Evolutionary conservation across 2,888 invertebrate genomes (phyloP), one percentile per base, ranked within the genome.

Genomic region (Zeuzera pyrina): DNA sequence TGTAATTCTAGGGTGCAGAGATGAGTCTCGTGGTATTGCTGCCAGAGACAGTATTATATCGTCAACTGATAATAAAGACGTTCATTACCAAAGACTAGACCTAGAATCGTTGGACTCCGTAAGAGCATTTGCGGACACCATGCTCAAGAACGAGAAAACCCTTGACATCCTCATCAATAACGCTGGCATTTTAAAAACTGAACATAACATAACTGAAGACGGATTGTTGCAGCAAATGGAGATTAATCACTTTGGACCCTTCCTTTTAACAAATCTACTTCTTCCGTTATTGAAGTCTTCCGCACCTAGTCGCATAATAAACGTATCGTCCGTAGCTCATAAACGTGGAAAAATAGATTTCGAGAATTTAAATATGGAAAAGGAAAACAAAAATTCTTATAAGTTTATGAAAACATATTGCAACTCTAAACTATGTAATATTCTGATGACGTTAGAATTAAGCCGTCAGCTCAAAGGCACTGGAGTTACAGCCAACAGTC

Each of bases 1-100:
- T 36, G 84, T 95, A 4, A 90, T 95, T 33, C 84, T 95, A 85
- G 94, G 91, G 0, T 93, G 94, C 61, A 85, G 93, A 42, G 90
- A 91, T 56, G 59, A 89, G 37, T 86, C 86, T 31, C 84, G 85
- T 12, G 93, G 91, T 1, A 86, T 85, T 36, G 72, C 81, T 42
- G 87, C 87, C 2, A 48, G 54, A 26, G 52, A 69, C 11, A 28
- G 48, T 14, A 68, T 73, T 16, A 43, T 69, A 11, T 25, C 42
- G 8, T 41, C 33, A 1, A 65, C 70, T 16, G 61, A 52, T 6
- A 74, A 72, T 36, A 14, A 34, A 7, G 52, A 72, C 30, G 57
- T 74, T 2, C 73, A 76, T 50, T 69, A 59, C 49, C 71, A 64
- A 45, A 46, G 70, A 15, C 54, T 87, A 14, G 85, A 88, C 49